Percentiles rank a stretch among this genome's conserved stretches.
phyloP scores from a whole-genome alignment of 2,797 vertebrate species.

The Kryptopterus vitreolus region DNA sequence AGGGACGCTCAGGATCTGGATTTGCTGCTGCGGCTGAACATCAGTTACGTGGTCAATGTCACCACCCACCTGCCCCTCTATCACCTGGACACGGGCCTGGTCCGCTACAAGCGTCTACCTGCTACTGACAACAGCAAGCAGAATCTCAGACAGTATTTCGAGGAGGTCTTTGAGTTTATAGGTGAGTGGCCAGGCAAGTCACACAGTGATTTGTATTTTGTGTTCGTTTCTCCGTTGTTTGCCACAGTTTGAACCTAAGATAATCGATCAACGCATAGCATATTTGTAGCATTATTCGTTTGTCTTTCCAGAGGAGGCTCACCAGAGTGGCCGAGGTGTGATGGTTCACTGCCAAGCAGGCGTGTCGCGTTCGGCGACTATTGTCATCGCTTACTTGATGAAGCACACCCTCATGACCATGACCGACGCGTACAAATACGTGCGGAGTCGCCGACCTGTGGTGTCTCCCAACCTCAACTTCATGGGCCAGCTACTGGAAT shows the following conservation, averaged over 20 bases:
- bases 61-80: slow-evolving; percentile 87
- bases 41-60: slow-evolving; percentile 83
- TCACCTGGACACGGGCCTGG: slow-evolving; percentile 75
- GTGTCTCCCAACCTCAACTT: slow-evolving; percentile 89
- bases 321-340: slow-evolving; percentile 82
- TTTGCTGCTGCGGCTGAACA: slow-evolving; percentile 77
- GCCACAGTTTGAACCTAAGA: not conserved
- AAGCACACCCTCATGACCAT: slow-evolving; percentile 92
- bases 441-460: slow-evolving; percentile 81
- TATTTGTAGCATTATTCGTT: not conserved
- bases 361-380: slow-evolving; percentile 85
- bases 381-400: slow-evolving; percentile 89
- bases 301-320: slow-evolving; percentile 79
- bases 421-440: slow-evolving; percentile 88
- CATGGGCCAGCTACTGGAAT: slow-evolving; percentile 88
- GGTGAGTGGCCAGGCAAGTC: slow-evolving; percentile 67
- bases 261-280: not conserved
- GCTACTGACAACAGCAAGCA: slow-evolving; percentile 88
- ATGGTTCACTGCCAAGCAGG: slow-evolving; percentile 88
- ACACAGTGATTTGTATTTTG: not conserved
- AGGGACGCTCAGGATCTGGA: slow-evolving; percentile 82
- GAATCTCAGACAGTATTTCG: slow-evolving; percentile 87
- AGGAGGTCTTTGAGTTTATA: slow-evolving; percentile 88
- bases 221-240: not conserved
- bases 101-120: slow-evolving; percentile 83